These are phyloP conservation scores for Astyanax mexicanus DNA, from an alignment of 2,797 vertebrate genomes.

Conservation along the genomic window DNA sequence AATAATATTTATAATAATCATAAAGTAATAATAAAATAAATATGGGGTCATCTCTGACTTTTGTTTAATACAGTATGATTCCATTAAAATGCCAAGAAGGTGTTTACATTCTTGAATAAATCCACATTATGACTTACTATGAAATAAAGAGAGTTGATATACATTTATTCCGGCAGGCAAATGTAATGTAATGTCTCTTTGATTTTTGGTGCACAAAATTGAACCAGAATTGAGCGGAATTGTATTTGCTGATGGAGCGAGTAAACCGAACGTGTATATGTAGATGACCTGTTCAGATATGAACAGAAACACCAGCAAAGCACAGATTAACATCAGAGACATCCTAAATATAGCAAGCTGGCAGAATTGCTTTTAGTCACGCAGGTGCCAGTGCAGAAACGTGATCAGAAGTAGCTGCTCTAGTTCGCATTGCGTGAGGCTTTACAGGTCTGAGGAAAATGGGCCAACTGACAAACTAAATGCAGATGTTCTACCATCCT, in stretches of 20 bases:
- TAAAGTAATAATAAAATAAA: too few species aligned
- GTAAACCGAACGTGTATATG: not conserved
- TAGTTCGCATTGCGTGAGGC: too few species aligned
- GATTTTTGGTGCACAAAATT: not conserved
- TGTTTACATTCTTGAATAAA: too few species aligned
- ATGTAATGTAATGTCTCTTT: too few species aligned
- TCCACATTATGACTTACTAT: too few species aligned
- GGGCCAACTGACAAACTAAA: not conserved
- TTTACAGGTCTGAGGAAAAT: not conserved
- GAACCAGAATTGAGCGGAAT: not conserved
- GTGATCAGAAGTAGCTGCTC: not conserved
- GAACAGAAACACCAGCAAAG: not conserved
- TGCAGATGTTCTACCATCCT: too few species aligned
- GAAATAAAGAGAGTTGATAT: too few species aligned
- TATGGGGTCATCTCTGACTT: too few species aligned
- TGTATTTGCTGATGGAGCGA: not conserved
- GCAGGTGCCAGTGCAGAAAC: not conserved
- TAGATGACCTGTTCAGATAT: not conserved
- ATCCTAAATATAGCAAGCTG: not conserved
- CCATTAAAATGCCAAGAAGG: too few species aligned
- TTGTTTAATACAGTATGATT: too few species aligned
- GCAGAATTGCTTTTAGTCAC: not conserved
- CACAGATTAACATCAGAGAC: not conserved
- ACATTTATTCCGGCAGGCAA: too few species aligned
- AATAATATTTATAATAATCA: too few species aligned